phyloP scores from a whole-genome alignment of 1,140 invertebrate genomes.

The Bombus pyrosoma region DNA sequence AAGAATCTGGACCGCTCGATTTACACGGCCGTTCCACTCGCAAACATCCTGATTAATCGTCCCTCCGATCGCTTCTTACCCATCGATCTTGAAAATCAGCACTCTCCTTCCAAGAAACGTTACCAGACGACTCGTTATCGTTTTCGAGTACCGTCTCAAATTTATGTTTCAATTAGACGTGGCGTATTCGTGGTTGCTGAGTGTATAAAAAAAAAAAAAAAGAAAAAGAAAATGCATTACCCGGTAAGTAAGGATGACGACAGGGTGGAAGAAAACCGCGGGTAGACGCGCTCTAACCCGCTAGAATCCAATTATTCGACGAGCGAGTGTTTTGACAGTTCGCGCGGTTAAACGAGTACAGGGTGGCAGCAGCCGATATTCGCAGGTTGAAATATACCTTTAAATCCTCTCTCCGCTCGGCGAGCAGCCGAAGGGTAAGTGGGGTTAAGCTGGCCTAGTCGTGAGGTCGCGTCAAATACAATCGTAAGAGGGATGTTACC shows the following conservation, averaged over 20 bases:
- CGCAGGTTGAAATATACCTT: constrained; percentile 64
- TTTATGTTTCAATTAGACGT: not conserved
- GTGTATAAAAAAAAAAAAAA: not conserved
- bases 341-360: constrained; percentile 32
- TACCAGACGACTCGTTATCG: not conserved
- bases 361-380: constrained; percentile 25
- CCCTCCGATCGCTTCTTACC: not conserved
- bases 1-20: not conserved
- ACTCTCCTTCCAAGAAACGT: not conserved
- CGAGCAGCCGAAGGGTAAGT: constrained; percentile 72
- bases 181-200: no score
- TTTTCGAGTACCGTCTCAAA: not conserved
- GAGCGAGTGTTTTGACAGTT: constrained; percentile 56
- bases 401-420: constrained; percentile 74
- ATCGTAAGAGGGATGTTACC: constrained; percentile 68
- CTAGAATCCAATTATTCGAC: constrained; percentile 49
- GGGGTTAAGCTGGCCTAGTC: constrained; percentile 77
- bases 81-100: not conserved
- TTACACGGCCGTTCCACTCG: not conserved
- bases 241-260: not conserved
- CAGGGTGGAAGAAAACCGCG: not conserved
- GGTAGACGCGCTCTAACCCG: constrained; percentile 1
- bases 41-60: not conserved
- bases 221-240: not conserved
- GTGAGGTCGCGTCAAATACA: constrained; percentile 76